Evolutionary conservation across 1,140 invertebrate species (phyloP).

Genomic region (Linepithema humile): DNA sequence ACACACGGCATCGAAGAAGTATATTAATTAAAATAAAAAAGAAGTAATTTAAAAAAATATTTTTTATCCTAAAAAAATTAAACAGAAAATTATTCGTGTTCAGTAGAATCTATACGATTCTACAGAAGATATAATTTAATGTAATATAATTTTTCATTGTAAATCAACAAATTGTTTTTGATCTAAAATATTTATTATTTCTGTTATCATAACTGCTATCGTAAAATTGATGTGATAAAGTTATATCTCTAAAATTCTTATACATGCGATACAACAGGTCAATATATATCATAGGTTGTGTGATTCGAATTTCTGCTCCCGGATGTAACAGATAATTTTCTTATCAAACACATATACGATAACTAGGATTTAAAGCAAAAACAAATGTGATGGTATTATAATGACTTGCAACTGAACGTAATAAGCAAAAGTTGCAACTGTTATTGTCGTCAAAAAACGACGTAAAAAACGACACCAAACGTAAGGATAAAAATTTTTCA

Average conservation of each 20-base stretch:
- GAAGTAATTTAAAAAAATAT: too few relatives aligned
- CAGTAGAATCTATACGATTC: too few relatives aligned
- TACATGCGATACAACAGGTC: background rate
- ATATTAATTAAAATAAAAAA: too few relatives aligned
- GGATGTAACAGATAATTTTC: constrained; percentile 11
- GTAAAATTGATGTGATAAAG: background rate
- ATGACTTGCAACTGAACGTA: background rate
- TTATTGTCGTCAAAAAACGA: too few relatives aligned
- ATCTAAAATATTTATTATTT: background rate
- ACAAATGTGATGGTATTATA: background rate
- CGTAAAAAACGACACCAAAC: too few relatives aligned
- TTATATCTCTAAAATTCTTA: background rate
- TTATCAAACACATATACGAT: background rate
- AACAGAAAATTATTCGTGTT: too few relatives aligned
- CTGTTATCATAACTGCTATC: background rate
- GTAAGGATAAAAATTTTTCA: background rate
- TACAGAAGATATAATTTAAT: too few relatives aligned
- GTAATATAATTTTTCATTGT: too few relatives aligned
- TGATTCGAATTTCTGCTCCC: constrained; percentile 1
- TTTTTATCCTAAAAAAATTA: too few relatives aligned
- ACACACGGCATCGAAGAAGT: too few relatives aligned
- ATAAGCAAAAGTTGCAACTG: background rate
- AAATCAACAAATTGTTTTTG: background rate
- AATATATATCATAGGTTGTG: background rate
- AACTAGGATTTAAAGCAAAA: background rate